Evolutionary conservation across 37 sponge, comb jelly and placozoan species (phyloP), one percentile per base, ranked within the genome.

Genomic region (Halisarca cf. caerulea): DNA sequence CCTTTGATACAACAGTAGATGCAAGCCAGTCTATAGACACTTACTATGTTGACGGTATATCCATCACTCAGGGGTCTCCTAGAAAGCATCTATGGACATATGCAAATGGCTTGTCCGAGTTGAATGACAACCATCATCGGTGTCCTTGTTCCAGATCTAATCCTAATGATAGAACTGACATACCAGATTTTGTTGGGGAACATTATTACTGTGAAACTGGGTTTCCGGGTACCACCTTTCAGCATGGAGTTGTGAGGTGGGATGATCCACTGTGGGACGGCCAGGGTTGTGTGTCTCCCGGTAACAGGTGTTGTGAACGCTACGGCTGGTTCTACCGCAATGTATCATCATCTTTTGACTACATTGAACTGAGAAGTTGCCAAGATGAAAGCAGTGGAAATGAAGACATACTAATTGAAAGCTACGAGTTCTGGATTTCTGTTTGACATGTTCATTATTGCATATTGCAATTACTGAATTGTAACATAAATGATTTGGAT

Each of bases 231-330:
- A 30, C 64, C 6, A 23, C 5, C 15, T 14, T 11, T 14, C 9
- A 11, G 11, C 9, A 6, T 11, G 11, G 6, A 47, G 11, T 47
- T 14, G 51, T 47, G 51, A n/a, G n/a, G n/a, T 62, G 64, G 64
- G 30, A 62, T 6, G 64, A 62, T 62, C 64, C 64, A 20, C 15
- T 62, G n/a, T 62, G 64, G 64, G 64, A 62, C n/a, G 64, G 64
- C 15, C 64, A 62, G 64, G n/a, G n/a, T 62, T 62, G 64, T 23
- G 6, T 28, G 18, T n/a, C n/a, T n/a, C 25, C 64, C 5, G 30
- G 30, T 28, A 62, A 62, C 15, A n/a, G 30, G 30, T 62, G 64
- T 15, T 62, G 64, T 62, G 51, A 47, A 11, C 25, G 30, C 15
- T 62, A 62, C 15, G 64, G 64, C n/a, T 62, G 64, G 64, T 62